Base-by-base conservation (phyloP, 2,888 invertebrate genomes). In the Agonopterix heracliana region DNA sequence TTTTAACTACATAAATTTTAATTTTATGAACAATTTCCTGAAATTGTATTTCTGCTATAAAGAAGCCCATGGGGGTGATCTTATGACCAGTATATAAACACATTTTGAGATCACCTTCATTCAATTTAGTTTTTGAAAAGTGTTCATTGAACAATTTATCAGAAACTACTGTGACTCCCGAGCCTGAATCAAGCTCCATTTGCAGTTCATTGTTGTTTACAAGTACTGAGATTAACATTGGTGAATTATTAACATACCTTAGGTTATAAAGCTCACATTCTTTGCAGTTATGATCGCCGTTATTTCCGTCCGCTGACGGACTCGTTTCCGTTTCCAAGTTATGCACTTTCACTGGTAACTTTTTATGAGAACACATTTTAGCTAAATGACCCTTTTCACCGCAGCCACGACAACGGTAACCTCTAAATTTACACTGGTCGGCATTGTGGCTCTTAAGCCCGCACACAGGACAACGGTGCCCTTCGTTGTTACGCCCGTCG, bases 401-500 rank as follows among this genome's bases (percentile, higher is more conserved):
- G n/a, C 42, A 42, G 2, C 13, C 12, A 14, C 42, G 44, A 44
- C 55, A 55, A 9, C 36, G 26, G 41, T 52, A 54, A 10, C 38
- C 34, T 47, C 49, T 50, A 38, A 44, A 55, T 9, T 48, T 45
- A 13, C 55, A 53, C 45, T 50, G 48, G 10, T 4, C 41, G 12
- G n/a, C 40, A 44, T 4, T 45, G 41, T 40, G 47, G 41, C 35
- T 42, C 17, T 13, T 50, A 41, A 49, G 13, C n/a, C 41, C 42
- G 35, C 41, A 48, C 9, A 41, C 54, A 40, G 43, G 46, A 38
- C 17, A 40, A 35, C 35, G 35, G 43, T 17, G 35, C 53, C 34
- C 43, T 46, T 17, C 12, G 26, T 44, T 5, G 7, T 7, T 14
- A 4, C 13, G 13, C 7, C 42, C 13, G 42, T 9, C 17, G 13